A percentile compares a stretch with the other conserved stretches of the same genome.
Evolutionary conservation across 2,113 vertebrate species (phyloP).

Genomic region (Monopterus albus): DNA sequence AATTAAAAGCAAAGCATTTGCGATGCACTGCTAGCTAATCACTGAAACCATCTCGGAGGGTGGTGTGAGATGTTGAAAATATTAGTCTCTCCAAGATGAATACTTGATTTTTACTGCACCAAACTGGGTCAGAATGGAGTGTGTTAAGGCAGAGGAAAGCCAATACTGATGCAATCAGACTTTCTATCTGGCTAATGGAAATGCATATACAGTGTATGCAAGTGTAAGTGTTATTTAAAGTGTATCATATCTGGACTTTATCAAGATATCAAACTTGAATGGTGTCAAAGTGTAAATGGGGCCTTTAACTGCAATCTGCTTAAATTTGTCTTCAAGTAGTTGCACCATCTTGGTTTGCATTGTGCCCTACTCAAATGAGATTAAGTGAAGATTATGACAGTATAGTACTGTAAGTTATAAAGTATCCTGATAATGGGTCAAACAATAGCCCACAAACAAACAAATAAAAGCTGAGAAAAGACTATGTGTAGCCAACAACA

Average conservation of each 20-base stretch:
- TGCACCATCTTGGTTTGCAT: not conserved
- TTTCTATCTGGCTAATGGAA: not conserved
- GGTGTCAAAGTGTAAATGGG: not conserved
- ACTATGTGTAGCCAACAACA: too few species aligned
- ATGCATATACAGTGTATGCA: not conserved
- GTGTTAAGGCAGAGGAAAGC: too few species aligned
- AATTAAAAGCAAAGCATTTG: conserved; percentile 16
- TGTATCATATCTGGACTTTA: not conserved
- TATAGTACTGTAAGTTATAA: not conserved
- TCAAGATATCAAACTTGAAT: not conserved
- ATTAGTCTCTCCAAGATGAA: not conserved
- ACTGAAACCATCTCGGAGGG: not conserved
- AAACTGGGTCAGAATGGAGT: not conserved
- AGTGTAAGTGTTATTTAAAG: too few species aligned
- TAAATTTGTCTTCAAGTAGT: not conserved
- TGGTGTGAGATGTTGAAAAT: conserved; percentile 5
- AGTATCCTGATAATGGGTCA: too few species aligned
- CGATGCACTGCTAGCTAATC: not conserved
- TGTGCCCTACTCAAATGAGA: conserved; percentile 20
- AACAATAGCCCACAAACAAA: too few species aligned
- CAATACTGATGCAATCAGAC: not conserved
- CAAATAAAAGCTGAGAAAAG: too few species aligned
- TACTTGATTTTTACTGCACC: not conserved
- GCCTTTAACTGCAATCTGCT: not conserved
- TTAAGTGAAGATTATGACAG: not conserved